Evolutionary conservation across 2,888 invertebrate genomes (phyloP), one percentile per base, ranked within the genome.

Genomic region (Miltochrista miniata): DNA sequence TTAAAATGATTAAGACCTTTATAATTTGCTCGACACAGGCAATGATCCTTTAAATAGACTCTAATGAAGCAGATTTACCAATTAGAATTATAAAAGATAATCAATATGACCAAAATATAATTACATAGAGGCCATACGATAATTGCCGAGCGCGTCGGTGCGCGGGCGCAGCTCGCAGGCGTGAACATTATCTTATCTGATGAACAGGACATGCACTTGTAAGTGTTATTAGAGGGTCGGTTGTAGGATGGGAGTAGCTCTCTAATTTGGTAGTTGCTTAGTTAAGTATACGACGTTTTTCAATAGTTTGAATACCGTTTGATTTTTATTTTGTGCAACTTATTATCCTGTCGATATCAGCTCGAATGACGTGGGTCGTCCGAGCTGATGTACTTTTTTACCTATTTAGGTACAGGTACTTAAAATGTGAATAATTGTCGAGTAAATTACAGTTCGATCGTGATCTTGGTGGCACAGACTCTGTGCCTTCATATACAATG

Each of bases 181-280:
- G 67, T 69, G 70, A 65, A 68, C 63, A 55, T 51, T 33, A 43
- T 29, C 15, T 60, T 65, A 65, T 64, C 64, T 60, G 61, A 65
- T 68, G 50, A 45, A 54, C 53, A 45, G 7, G 42, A 51, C 41
- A 41, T 45, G n/a, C 24, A 10, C 36, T 45, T 37, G 13, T 29
- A 11, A 24, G 18, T 24, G 18, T 24, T 4, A 24, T 24, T 24
- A 24, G 11, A 36, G 44, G 44, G 13, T 24, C 7, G 2, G 11
- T 10, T 13, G 35, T 12, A 18, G 18, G 29, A 18, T 1, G 11
- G 24, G 34, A n/a, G 43, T 18, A 11, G 5, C 15, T 3, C 11
- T 12, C 7, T 30, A 42, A 9, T 2, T 42, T 13, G 0, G 8
- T 24, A 24, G 18, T 24, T n/a, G n/a, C n/a, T n/a, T 24, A 24